phyloP scores from a whole-genome alignment of 2,888 invertebrate species.

The Drosophila ustulata region DNA sequence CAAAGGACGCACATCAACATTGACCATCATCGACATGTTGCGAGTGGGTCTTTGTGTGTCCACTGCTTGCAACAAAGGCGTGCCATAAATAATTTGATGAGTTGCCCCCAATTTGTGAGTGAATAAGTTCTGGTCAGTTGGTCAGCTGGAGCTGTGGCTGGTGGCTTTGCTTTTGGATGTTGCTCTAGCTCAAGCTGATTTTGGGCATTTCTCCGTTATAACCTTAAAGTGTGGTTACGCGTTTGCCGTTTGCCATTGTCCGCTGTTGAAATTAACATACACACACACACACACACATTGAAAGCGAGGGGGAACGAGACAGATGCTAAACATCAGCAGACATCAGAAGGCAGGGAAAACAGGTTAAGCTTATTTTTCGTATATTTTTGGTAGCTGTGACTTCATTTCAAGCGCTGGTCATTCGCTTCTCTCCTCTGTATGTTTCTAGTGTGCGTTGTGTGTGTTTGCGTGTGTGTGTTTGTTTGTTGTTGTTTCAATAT shows the following conservation, averaged over 20 bases:
- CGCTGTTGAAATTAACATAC: constrained; percentile 73
- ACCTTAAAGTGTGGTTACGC: constrained; percentile 60
- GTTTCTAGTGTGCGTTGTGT: constrained; percentile 9
- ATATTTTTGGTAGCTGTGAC: constrained; percentile 61
- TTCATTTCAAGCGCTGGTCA: constrained; percentile 65
- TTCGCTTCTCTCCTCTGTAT: constrained; percentile 8
- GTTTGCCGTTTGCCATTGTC: constrained; percentile 56
- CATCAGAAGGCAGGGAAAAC: constrained; percentile 50
- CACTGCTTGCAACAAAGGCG: constrained; percentile 50
- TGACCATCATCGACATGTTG: constrained; percentile 31
- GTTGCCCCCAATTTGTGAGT: constrained; percentile 57
- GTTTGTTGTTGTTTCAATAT: constrained; percentile 46
- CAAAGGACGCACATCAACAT: constrained; percentile 69
- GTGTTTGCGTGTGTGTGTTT: constrained; percentile 22
- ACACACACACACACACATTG: constrained; percentile 24
- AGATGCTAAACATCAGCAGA: constrained; percentile 27
- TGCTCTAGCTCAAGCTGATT: constrained; percentile 26
- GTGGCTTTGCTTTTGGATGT: neutral
- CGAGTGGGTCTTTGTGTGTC: neutral
- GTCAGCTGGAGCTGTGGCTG: constrained; percentile 30
- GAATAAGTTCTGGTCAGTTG: constrained; percentile 67
- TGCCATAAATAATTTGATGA: constrained; percentile 75
- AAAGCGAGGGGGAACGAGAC: constrained; percentile 17
- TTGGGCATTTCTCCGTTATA: constrained; percentile 59
- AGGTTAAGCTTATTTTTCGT: constrained; percentile 65